These are phyloP conservation scores for Osedax fenrisi DNA, from an alignment of 2,888 invertebrate species.

Conservation along the genomic window DNA sequence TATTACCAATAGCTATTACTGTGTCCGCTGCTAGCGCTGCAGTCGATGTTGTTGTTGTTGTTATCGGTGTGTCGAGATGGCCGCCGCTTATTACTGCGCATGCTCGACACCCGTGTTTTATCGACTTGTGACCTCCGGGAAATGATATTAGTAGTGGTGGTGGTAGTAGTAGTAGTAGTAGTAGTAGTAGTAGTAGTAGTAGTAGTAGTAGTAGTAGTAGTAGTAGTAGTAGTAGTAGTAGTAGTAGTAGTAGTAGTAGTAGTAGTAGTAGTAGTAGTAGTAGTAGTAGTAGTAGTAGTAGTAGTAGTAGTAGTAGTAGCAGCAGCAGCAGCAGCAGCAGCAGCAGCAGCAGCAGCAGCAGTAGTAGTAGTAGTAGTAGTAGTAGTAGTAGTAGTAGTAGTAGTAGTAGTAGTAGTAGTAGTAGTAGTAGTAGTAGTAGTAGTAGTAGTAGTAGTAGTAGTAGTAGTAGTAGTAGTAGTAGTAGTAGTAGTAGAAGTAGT, in stretches of 20 bases:
- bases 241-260: conserved; percentile 31
- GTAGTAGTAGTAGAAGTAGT: conserved; percentile 31
- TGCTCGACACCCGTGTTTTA: too few species aligned
- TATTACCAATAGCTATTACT: too few species aligned
- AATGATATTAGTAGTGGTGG: too few species aligned
- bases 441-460: conserved; percentile 32
- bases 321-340: too few species aligned
- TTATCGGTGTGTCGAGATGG: too few species aligned
- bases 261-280: conserved; percentile 32
- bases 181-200: conserved; percentile 30
- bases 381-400: conserved; percentile 30
- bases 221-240: conserved; percentile 32
- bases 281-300: conserved; percentile 33
- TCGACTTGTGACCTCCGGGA: too few species aligned
- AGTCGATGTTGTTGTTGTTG: too few species aligned
- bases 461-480: conserved; percentile 33
- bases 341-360: too few species aligned
- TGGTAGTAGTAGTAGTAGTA: too few species aligned
- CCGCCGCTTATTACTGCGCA: too few species aligned
- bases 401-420: conserved; percentile 32
- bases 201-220: conserved; percentile 30
- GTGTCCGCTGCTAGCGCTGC: too few species aligned
- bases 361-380: conserved; percentile 30
- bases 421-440: conserved; percentile 30
- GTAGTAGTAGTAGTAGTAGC: conserved; percentile 30